Conservation (phyloP, 1,140 invertebrate genomes). For the Drosophila nannoptera region DNA sequence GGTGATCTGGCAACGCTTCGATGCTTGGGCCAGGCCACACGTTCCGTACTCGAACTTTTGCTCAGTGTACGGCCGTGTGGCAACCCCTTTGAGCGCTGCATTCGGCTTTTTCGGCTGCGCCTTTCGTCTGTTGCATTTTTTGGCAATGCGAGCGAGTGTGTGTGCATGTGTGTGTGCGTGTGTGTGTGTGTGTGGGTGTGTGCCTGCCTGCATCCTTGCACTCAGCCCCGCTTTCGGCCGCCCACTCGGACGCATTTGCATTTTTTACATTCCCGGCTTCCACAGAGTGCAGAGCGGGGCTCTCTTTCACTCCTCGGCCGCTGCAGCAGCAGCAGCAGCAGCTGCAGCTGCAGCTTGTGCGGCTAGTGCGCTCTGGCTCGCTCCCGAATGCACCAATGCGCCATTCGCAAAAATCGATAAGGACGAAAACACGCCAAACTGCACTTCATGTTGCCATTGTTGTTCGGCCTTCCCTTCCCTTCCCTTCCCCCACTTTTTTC, state of each 20-base stretch:
- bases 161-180: conserved; percentile 1
- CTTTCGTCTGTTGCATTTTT: conserved; percentile 44
- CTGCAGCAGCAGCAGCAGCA: too few relatives aligned
- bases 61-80: conserved; percentile 12
- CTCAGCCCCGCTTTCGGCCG: conserved; percentile 5
- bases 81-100: conserved; percentile 25
- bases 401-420: conserved; percentile 36
- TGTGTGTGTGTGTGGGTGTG: conserved; percentile 3
- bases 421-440: conserved; percentile 35
- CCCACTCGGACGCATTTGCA: conserved; percentile 34
- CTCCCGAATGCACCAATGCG: background rate
- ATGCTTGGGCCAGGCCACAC: too few relatives aligned
- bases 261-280: conserved; percentile 47
- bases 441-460: conserved; percentile 48
- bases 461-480: conserved; percentile 7
- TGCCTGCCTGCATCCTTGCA: conserved; percentile 32
- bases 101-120: conserved; percentile 24
- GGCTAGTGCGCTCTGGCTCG: too few relatives aligned
- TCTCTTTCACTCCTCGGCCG: too few relatives aligned
- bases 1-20: too few relatives aligned
- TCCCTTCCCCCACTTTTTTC: too few relatives aligned
- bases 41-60: background rate
- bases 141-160: conserved; percentile 16
- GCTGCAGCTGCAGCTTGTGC: too few relatives aligned
- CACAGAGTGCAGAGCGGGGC: conserved; percentile 24